Evolutionary conservation across 2,888 invertebrate species (phyloP).

Genomic region (Polydrusus tereticollis): DNA sequence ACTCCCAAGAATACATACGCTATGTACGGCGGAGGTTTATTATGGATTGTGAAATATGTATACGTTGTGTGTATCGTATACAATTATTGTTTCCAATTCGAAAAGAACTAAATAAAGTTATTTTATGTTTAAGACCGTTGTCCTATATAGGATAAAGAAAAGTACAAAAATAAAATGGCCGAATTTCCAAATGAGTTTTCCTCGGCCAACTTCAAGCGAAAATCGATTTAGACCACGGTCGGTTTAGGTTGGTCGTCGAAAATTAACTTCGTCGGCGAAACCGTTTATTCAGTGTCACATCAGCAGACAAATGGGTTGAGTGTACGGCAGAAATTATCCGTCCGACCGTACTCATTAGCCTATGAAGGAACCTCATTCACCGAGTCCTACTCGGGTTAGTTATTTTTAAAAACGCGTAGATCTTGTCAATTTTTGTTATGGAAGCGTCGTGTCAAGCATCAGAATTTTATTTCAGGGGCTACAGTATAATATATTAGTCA

Average conservation of each 20-base stretch:
- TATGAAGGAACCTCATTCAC: conserved; percentile 65
- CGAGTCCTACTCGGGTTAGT: conserved; percentile 55
- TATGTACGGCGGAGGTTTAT: no score
- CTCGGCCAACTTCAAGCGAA: conserved; percentile 37
- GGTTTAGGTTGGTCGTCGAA: conserved; percentile 43
- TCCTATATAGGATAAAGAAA: no score
- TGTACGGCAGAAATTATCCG: conserved; percentile 63
- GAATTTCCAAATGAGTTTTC: conserved; percentile 9
- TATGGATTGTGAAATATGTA: no score
- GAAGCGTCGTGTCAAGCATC: conserved; percentile 21
- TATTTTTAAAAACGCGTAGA: conserved; percentile 51
- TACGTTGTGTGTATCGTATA: no score
- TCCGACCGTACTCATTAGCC: conserved; percentile 63
- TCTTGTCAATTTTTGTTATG: conserved; percentile 50
- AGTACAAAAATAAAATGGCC: background rate
- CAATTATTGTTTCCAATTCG: no score
- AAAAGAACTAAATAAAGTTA: no score
- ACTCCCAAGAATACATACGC: no score
- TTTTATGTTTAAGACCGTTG: background rate
- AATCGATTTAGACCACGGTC: conserved; percentile 46
- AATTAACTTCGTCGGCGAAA: conserved; percentile 45
- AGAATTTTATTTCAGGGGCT: background rate
- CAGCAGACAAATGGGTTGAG: conserved; percentile 64
- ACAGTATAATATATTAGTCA: no score
- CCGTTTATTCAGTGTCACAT: conserved; percentile 53